A percentile compares a stretch with the other conserved stretches of the same genome.
Conservation (phyloP, 2,888 invertebrate genomes). For the Plebejus anna region DNA sequence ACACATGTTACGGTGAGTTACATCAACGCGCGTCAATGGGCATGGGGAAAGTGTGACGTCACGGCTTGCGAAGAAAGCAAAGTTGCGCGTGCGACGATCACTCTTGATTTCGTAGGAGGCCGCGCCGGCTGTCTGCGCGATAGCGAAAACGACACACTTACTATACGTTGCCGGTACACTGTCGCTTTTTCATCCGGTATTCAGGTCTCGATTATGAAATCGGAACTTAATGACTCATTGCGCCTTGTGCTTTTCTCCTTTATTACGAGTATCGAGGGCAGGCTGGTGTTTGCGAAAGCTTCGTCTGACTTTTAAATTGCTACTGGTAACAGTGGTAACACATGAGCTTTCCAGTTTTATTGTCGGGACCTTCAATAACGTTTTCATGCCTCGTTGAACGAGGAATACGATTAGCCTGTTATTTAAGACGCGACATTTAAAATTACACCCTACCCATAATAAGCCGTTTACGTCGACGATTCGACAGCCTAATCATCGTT, state of each 20-base stretch:
- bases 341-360: not conserved
- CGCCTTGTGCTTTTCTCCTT: slow-evolving; percentile 45
- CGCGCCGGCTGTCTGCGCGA: slow-evolving; percentile 66
- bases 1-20: slow-evolving; percentile 59
- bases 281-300: slow-evolving; percentile 26
- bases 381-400: not conserved
- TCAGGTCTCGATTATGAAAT: slow-evolving; percentile 71
- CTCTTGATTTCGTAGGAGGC: slow-evolving; percentile 73
- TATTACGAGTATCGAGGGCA: slow-evolving; percentile 34
- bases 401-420: not conserved
- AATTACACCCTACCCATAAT: slow-evolving; percentile 7
- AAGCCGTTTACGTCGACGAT: not conserved
- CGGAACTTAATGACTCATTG: slow-evolving; percentile 66
- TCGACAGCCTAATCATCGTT: slow-evolving; percentile 1
- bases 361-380: not conserved
- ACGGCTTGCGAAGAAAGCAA: slow-evolving; percentile 72
- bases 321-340: not conserved
- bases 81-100: slow-evolving; percentile 66
- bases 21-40: slow-evolving; percentile 65
- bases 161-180: slow-evolving; percentile 52
- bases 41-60: slow-evolving; percentile 74
- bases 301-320: slow-evolving; percentile 5
- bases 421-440: not conserved
- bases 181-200: slow-evolving; percentile 70
- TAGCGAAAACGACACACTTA: slow-evolving; percentile 76